A percentile compares a stretch with the other conserved stretches of the same genome.
These are phyloP conservation scores for Candidula unifasciata DNA, from an alignment of 2,888 invertebrate species.

Conservation along the genomic window DNA sequence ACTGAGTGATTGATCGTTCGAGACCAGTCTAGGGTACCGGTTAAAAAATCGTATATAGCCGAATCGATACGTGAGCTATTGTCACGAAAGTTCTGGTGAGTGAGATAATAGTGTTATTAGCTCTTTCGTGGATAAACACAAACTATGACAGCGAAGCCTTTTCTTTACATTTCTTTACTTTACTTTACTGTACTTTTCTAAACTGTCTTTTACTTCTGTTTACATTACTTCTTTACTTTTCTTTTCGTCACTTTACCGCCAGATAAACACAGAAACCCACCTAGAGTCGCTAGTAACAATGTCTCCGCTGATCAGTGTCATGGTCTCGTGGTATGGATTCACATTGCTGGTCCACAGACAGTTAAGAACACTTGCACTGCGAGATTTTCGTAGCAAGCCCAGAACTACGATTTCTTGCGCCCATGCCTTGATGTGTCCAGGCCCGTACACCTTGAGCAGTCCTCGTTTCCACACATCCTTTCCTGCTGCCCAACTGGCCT, in stretches of 20 bases:
- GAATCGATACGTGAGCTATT: too few relatives aligned
- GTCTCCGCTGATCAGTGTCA: slow-evolving; percentile 72
- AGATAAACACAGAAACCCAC: slow-evolving; percentile 55
- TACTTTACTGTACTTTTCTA: too few relatives aligned
- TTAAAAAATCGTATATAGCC: too few relatives aligned
- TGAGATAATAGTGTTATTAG: too few relatives aligned
- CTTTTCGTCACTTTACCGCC: too few relatives aligned
- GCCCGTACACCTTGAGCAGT: slow-evolving; percentile 70
- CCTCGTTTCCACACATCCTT: slow-evolving; percentile 63
- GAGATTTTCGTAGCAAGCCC: slow-evolving; percentile 68
- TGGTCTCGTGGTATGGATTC: slow-evolving; percentile 72
- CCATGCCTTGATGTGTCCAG: slow-evolving; percentile 69
- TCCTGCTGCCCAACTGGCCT: slow-evolving; percentile 67
- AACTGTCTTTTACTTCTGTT: too few relatives aligned
- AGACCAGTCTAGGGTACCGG: too few relatives aligned
- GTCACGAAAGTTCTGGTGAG: too few relatives aligned
- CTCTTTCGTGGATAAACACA: too few relatives aligned
- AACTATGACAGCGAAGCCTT: too few relatives aligned
- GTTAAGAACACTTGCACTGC: slow-evolving; percentile 69
- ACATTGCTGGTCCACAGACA: slow-evolving; percentile 73
- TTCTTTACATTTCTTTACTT: not conserved
- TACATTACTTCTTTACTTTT: too few relatives aligned
- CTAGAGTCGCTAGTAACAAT: slow-evolving; percentile 71
- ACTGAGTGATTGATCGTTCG: too few relatives aligned
- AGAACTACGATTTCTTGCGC: slow-evolving; percentile 74